Conservation (phyloP, 37 sponge, comb jelly and placozoan species). For the Cliona cf. orientalis region DNA sequence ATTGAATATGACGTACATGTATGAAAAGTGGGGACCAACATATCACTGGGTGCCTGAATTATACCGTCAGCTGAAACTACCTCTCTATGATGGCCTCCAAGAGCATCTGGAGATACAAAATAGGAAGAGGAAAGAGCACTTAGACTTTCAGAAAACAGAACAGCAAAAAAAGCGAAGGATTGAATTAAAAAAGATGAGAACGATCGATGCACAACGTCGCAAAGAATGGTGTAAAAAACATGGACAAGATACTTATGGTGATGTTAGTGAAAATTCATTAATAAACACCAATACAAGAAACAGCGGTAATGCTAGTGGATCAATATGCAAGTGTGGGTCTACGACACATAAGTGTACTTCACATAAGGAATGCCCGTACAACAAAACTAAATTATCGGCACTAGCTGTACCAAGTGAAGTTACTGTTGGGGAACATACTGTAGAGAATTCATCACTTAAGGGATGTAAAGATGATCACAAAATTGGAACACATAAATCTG, state of each 20-base stretch:
- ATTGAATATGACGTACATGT: too few species aligned
- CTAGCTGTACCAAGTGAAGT: too few species aligned
- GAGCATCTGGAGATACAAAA: background rate
- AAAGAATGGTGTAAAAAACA: conserved; percentile 6
- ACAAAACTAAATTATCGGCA: too few species aligned
- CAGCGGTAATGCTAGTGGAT: background rate
- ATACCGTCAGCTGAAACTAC: background rate
- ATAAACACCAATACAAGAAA: background rate
- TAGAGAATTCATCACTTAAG: too few species aligned
- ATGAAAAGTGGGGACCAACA: too few species aligned
- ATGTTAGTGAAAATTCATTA: background rate
- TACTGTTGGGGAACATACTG: too few species aligned
- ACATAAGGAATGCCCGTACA: too few species aligned
- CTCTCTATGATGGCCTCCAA: background rate
- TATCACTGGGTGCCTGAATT: conserved; percentile 45
- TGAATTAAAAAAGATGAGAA: background rate
- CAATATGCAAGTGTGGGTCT: background rate
- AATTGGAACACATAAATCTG: too few species aligned
- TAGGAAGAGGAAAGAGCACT: background rate
- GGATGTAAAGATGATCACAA: too few species aligned
- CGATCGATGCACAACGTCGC: background rate
- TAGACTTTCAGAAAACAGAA: background rate
- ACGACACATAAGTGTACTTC: background rate
- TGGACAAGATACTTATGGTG: background rate
- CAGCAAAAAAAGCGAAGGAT: too few species aligned